Percentiles rank a stretch among this genome's conserved stretches.
Evolutionary conservation across 30 jellyfish, hydroid and myxozoan species (phyloP).

Genomic region (Clytia hemisphaerica): DNA sequence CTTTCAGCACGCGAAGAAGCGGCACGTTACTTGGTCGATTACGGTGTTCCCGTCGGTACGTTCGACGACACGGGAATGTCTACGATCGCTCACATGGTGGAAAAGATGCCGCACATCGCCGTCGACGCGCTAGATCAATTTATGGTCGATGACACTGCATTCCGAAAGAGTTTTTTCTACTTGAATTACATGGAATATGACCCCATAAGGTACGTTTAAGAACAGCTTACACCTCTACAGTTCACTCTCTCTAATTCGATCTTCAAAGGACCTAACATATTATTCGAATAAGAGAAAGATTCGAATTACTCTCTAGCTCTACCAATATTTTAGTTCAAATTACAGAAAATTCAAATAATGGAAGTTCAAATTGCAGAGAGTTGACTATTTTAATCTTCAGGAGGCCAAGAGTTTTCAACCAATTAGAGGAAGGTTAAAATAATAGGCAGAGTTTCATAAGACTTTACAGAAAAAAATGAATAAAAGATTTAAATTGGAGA

Average conservation of each 20-base stretch:
- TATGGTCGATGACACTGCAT: conserved; percentile 65
- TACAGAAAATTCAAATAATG: too few relatives aligned
- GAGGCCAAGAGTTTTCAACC: conserved; percentile 26
- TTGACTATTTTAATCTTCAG: too few relatives aligned
- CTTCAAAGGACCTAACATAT: too few relatives aligned
- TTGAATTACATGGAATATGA: conserved; percentile 65
- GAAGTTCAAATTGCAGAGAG: too few relatives aligned
- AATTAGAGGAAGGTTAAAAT: conserved; percentile 5
- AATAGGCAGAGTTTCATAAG: too few relatives aligned
- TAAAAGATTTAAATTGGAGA: too few relatives aligned
- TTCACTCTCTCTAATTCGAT: too few relatives aligned
- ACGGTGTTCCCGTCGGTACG: conserved; percentile 92
- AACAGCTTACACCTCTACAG: too few relatives aligned
- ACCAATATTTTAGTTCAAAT: too few relatives aligned
- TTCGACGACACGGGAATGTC: conserved; percentile 90
- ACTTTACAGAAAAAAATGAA: too few relatives aligned
- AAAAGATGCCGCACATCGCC: conserved; percentile 89
- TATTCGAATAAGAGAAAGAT: too few relatives aligned
- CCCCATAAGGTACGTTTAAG: conserved; percentile 60
- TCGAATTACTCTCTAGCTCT: too few relatives aligned
- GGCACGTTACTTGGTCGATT: conserved; percentile 65
- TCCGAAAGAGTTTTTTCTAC: conserved; percentile 69
- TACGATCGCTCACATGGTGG: conserved; percentile 67
- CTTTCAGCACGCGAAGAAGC: conserved; percentile 82
- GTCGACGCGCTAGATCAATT: conserved; percentile 79